Conservation (phyloP, 2,888 invertebrate genomes). For the Teinopalpus imperialis region DNA sequence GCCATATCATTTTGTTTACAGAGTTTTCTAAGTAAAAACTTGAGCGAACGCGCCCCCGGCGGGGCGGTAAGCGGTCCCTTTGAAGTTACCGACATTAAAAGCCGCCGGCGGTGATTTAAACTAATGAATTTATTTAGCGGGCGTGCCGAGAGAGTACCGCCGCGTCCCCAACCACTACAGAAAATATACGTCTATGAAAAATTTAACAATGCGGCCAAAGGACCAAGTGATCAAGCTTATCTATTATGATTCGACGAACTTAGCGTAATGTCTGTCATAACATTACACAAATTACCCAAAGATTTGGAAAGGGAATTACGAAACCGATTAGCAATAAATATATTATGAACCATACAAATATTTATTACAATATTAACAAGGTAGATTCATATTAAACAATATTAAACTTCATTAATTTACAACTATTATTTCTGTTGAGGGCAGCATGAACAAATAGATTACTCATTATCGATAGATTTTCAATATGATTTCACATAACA, state of each 20-base stretch:
- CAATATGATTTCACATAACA: too few relatives aligned
- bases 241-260: constrained; percentile 1
- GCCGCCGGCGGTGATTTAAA: constrained; percentile 82
- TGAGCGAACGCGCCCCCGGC: constrained; percentile 70
- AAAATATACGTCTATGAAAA: constrained; percentile 26
- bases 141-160: constrained; percentile 53
- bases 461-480: too few relatives aligned
- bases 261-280: background rate
- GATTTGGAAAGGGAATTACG: too few relatives aligned
- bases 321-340: too few relatives aligned
- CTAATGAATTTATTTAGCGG: constrained; percentile 83
- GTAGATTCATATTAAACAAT: too few relatives aligned
- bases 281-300: constrained; percentile 9
- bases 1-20: constrained; percentile 81
- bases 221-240: background rate
- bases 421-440: too few relatives aligned
- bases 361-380: too few relatives aligned
- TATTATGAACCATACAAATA: too few relatives aligned
- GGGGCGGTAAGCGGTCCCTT: constrained; percentile 65
- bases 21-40: constrained; percentile 81
- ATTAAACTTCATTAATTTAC: too few relatives aligned
- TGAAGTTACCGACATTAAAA: constrained; percentile 81
- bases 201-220: constrained; percentile 17
- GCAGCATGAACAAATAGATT: too few relatives aligned
- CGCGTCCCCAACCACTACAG: constrained; percentile 35